Evolutionary conservation across 37 sponge, comb jelly and placozoan genomes (phyloP), one percentile per base, ranked within the genome.

Genomic region (Beroe forskalii): DNA sequence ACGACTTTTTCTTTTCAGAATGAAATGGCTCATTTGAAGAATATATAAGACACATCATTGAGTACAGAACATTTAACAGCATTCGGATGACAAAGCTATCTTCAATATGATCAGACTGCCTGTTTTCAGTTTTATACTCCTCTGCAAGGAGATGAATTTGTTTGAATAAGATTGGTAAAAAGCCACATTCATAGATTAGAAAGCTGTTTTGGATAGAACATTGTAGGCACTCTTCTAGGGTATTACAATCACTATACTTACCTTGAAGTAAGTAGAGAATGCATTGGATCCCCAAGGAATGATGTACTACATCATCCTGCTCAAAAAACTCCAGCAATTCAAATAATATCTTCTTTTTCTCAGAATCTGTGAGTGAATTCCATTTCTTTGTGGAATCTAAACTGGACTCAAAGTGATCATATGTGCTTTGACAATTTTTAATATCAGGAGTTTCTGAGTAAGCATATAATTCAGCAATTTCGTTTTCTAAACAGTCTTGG

Each of bases 391-490:
- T 6, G 36, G 72, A 69, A 35, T 69, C 72, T 17, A 69, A 35
- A 69, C 72, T 69, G 0, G 72, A 69, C 27, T 80, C 55, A 80
- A 80, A 80, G 55, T 80, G 86, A 6, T 80, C 86, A 43, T 33
- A 80, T 3, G 72, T 32, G 38, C 72, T 69, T 32, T 69, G 72
- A 36, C 72, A 69, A 14, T 32, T 32, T 36, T 69, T 33, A 1
- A 69, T 14, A 69, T 69, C 72, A 36, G 39, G 1, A n/a, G 55
- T 80, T 44, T 44, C 86, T 42, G 86, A 80, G 28, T 80, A 80
- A n/a, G 86, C 44, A 43, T 80, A 80, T 22, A 80, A 43, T 37
- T 80, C 86, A n/a, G 86, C 86, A 41, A 80, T 6, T 38, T 80
- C 86, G 42, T 80, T 40, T 44, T 80, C 86, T 44, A 80, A 44